Evolutionary conservation across 1,140 invertebrate genomes (phyloP).

Genomic region (Leptopilina clavipes): DNA sequence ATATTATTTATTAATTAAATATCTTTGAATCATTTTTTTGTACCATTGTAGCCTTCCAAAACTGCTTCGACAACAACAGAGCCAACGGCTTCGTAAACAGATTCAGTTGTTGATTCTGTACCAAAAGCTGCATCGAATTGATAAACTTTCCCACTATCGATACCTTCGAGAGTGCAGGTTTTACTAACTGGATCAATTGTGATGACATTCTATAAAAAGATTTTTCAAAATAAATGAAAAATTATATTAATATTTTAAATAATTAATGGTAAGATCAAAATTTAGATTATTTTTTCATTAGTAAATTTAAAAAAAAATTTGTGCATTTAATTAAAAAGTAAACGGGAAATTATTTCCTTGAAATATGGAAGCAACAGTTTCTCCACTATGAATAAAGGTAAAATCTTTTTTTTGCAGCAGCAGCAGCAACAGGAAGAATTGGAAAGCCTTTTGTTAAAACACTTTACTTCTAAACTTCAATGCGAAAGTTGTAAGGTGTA

Average conservation of each 20-base stretch:
- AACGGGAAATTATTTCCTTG: not conserved
- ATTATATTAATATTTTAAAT: no score
- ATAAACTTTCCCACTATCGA: slow-evolving; percentile 64
- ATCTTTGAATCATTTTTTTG: not conserved
- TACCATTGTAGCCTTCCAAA: slow-evolving; percentile 89
- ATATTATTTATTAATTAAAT: no score
- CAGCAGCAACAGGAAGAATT: not conserved
- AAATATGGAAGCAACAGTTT: not conserved
- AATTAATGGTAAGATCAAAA: no score
- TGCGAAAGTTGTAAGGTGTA: slow-evolving; percentile 8
- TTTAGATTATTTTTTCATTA: no score
- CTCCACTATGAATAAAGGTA: not conserved
- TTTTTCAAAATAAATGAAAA: not conserved
- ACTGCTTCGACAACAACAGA: slow-evolving; percentile 80
- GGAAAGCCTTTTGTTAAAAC: not conserved
- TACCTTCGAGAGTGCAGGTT: slow-evolving; percentile 82
- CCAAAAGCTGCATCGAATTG: slow-evolving; percentile 72
- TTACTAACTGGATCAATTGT: slow-evolving; percentile 55
- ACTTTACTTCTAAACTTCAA: slow-evolving; percentile 23
- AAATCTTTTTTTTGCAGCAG: not conserved
- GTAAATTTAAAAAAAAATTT: slow-evolving; percentile 12
- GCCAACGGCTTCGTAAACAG: slow-evolving; percentile 70
- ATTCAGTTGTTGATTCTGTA: slow-evolving; percentile 63
- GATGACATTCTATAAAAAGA: slow-evolving; percentile 48
- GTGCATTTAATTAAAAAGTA: no score